Evolutionary conservation across 2,888 invertebrate species (phyloP), one percentile per base, ranked within the genome.

Genomic region (Unio delphinus): DNA sequence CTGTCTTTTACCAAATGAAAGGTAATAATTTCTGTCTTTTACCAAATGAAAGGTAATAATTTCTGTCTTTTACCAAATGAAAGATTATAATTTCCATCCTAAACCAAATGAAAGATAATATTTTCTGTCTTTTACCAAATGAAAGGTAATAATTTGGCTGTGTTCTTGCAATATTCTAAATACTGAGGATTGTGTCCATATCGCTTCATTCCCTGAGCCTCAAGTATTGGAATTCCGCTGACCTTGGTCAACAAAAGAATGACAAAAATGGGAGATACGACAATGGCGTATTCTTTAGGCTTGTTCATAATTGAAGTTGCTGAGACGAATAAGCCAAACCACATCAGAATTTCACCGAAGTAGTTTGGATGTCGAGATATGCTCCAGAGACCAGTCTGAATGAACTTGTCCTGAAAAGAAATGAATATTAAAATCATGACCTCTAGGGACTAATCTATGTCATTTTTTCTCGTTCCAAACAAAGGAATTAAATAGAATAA

Each of bases 211-310:
- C 82, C 89, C 26, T 85, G 78, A 30, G 72, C 78, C 78, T 90
- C 90, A 69, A 89, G 81, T 20, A 87, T 62, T 1, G 90, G 90
- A 64, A 90, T 87, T 5, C 90, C 90, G 69, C 88, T 88, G 30
- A 90, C 81, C 65, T 81, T 82, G 18, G 88, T 88, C n/a, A 90
- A 81, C 7, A 90, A 80, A 61, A 84, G 84, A 62, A 87, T 81
- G 17, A 88, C 82, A 73, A 90, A 86, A 28, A 89, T 63, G 3
- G 90, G 90, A 3, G 88, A 88, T 34, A 88, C 78, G 30, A 85
- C 79, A n/a, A 84, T 80, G 60, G 83, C 67, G 55, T 83, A 80
- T 71, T 87, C 85, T 60, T 74, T 63, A 18, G 83, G 83, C 55
- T 79, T 76, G 60, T 67, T 61, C 65, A 88, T 79, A 20, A 80